phyloP scores from a whole-genome alignment of 2,888 invertebrate genomes.

The Archaeoteleia sp. region DNA sequence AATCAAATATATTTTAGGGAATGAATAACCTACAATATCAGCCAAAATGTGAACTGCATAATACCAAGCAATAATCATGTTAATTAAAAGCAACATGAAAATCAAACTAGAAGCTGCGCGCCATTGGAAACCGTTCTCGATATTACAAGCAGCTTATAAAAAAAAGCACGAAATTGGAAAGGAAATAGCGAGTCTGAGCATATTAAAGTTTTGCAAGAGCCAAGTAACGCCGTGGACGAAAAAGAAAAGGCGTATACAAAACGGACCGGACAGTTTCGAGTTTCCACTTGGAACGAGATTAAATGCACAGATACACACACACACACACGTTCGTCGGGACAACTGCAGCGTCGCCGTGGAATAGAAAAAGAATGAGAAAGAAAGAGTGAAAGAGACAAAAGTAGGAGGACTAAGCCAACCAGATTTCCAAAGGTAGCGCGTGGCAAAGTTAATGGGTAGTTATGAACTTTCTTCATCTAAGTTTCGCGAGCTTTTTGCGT shows the following conservation, averaged over 20 bases:
- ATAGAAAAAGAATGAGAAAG: slow-evolving; percentile 8
- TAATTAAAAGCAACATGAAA: too few species aligned
- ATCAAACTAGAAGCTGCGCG: too few species aligned
- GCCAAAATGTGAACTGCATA: too few species aligned
- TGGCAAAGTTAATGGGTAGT: slow-evolving; percentile 64
- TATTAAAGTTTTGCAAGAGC: slow-evolving; percentile 27
- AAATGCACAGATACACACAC: too few species aligned
- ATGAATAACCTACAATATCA: too few species aligned
- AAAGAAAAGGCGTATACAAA: slow-evolving; percentile 29
- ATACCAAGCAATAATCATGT: too few species aligned
- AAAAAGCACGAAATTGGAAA: slow-evolving; percentile 1
- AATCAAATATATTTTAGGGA: too few species aligned
- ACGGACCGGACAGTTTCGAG: slow-evolving; percentile 31
- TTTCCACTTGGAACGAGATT: slow-evolving; percentile 28
- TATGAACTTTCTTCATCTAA: slow-evolving; percentile 69
- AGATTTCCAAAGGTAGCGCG: slow-evolving; percentile 48
- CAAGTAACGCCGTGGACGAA: slow-evolving; percentile 17
- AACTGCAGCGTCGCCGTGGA: too few species aligned
- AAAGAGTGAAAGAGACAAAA: slow-evolving; percentile 12
- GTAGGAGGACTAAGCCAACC: slow-evolving; percentile 42
- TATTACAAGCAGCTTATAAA: background rate
- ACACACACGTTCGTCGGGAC: too few species aligned
- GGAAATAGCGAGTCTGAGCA: slow-evolving; percentile 5
- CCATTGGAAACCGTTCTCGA: too few species aligned
- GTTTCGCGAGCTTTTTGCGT: slow-evolving; percentile 63